These are phyloP conservation scores for Oryzias woworae DNA, from an alignment of 2,113 vertebrate genomes.

Conservation along the genomic window DNA sequence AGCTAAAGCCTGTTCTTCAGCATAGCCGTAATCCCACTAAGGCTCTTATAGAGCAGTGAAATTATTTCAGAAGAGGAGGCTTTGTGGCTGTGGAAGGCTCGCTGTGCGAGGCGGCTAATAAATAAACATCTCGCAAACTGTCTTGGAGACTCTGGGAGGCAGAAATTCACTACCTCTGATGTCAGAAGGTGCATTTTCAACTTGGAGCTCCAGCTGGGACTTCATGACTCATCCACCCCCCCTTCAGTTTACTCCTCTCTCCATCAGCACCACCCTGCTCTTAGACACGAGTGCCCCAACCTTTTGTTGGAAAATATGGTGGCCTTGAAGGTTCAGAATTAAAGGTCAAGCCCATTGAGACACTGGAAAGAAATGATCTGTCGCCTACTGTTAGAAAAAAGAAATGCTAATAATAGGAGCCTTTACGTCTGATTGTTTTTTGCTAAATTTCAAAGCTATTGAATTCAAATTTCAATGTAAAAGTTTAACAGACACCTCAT, in stretches of 20 bases:
- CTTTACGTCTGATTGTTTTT: too few relatives aligned
- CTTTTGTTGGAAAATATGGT: slow-evolving; percentile 2
- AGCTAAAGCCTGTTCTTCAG: slow-evolving; percentile 66
- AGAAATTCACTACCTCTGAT: background rate
- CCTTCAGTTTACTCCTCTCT: background rate
- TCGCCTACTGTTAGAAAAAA: slow-evolving; percentile 31
- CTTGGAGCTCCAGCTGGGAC: slow-evolving; percentile 37
- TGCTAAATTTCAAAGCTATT: too few relatives aligned
- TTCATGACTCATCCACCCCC: slow-evolving; percentile 53
- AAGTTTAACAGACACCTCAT: too few relatives aligned
- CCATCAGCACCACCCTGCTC: slow-evolving; percentile 2
- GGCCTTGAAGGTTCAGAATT: slow-evolving; percentile 21
- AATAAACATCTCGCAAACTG: slow-evolving; percentile 67
- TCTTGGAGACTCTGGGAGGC: slow-evolving; percentile 34
- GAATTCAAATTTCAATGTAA: too few relatives aligned
- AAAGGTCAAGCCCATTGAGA: slow-evolving; percentile 35
- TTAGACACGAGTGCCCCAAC: slow-evolving; percentile 10
- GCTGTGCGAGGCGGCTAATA: slow-evolving; percentile 53
- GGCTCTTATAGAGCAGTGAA: slow-evolving; percentile 72
- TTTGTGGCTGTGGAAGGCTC: slow-evolving; percentile 59
- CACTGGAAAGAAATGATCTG: slow-evolving; percentile 34
- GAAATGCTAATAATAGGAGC: too few relatives aligned
- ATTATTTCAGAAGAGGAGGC: slow-evolving; percentile 65
- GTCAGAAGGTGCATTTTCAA: slow-evolving; percentile 28
- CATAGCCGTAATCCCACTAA: slow-evolving; percentile 77